phyloP scores from a whole-genome alignment of 2,888 invertebrate genomes.

The Mesorhabditis spiculigera region DNA sequence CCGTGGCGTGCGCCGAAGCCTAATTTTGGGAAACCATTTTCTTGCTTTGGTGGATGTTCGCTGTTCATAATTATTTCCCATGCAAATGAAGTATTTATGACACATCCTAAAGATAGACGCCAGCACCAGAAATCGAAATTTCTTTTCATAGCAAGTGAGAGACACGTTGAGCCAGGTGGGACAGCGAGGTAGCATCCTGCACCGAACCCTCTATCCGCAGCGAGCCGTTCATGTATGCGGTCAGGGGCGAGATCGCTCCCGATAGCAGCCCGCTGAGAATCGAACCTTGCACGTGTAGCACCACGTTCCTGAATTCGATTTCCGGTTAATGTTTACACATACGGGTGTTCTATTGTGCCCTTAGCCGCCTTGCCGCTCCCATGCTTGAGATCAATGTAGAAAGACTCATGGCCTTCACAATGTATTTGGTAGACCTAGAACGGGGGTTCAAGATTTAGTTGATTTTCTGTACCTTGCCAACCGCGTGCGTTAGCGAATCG shows the following conservation, averaged over 20 bases:
- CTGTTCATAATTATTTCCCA: constrained; percentile 2
- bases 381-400: constrained; percentile 36
- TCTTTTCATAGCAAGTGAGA: constrained; percentile 17
- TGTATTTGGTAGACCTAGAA: constrained; percentile 17
- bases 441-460: not conserved
- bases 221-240: constrained; percentile 48
- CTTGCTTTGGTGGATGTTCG: constrained; percentile 6
- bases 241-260: constrained; percentile 29
- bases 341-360: constrained; percentile 26
- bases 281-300: not conserved
- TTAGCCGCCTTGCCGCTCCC: constrained; percentile 26
- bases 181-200: constrained; percentile 46
- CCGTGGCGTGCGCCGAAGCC: constrained; percentile 1
- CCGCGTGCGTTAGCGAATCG: constrained; percentile 25
- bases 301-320: not conserved
- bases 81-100: not conserved
- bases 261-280: not conserved
- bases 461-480: constrained; percentile 29
- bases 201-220: constrained; percentile 41
- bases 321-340: constrained; percentile 15
- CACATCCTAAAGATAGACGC: not conserved
- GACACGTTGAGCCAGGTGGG: constrained; percentile 42
- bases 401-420: constrained; percentile 27
- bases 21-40: constrained; percentile 1
- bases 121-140: not conserved